Evolutionary conservation across 2,113 vertebrate species (phyloP).

Genomic region (Choloepus hoffmanni): DNA sequence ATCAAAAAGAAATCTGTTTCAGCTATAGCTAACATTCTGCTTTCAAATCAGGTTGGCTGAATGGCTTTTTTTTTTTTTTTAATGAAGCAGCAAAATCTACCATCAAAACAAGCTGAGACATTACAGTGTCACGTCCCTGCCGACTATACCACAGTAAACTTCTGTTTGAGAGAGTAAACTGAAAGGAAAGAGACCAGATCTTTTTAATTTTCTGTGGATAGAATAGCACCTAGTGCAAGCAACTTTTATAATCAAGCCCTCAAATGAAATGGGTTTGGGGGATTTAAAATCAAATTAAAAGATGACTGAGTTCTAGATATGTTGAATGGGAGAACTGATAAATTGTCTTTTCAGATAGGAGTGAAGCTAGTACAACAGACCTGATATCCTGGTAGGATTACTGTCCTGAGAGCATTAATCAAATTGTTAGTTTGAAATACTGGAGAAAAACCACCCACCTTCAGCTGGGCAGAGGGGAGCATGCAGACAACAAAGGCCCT

Average conservation of each 20-base stretch:
- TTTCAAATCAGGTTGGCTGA: conserved; percentile 22
- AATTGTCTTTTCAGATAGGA: neutral
- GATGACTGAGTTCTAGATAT: neutral
- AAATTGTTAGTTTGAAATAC: conserved; percentile 44
- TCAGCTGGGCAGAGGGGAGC: neutral
- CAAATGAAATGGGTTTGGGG: neutral
- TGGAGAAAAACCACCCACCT: neutral
- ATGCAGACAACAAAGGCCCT: neutral
- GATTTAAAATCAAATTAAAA: conserved; percentile 46
- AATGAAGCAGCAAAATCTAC: conserved; percentile 48
- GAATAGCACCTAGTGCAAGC: neutral
- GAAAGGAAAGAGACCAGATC: neutral
- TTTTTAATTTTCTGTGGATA: conserved; percentile 2
- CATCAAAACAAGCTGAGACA: conserved; percentile 18
- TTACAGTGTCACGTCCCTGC: neutral
- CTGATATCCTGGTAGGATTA: neutral
- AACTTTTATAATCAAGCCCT: neutral
- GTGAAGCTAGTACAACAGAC: neutral
- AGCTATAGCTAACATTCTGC: neutral
- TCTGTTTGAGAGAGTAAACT: conserved; percentile 52
- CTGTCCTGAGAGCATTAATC: neutral
- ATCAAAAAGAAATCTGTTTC: neutral
- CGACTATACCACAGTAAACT: neutral
- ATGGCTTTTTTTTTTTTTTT: neutral
- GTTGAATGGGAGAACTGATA: neutral